These are phyloP conservation scores for Platalea minor DNA, from an alignment of 2,797 vertebrate genomes.

Conservation along the genomic window DNA sequence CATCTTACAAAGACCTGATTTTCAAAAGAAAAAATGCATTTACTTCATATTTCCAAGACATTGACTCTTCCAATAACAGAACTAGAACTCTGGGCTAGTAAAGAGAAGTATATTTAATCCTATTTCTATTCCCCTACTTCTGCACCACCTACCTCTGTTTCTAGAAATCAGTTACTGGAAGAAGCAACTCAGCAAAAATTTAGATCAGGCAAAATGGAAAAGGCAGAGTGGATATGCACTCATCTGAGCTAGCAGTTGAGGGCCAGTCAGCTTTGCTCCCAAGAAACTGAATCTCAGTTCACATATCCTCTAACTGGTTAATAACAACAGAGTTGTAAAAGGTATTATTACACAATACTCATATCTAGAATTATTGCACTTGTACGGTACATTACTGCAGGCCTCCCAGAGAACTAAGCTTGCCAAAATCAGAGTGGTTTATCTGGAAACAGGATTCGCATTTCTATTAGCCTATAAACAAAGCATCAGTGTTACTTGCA, in stretches of 20 bases:
- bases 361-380: background rate
- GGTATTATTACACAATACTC: background rate
- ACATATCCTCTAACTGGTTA: background rate
- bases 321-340: background rate
- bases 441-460: background rate
- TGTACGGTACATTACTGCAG: background rate
- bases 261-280: background rate
- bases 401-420: background rate
- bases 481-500: background rate
- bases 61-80: background rate
- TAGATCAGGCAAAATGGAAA: background rate
- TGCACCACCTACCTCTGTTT: background rate
- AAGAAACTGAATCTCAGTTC: background rate
- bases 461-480: conserved; percentile 17
- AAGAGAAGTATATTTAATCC: background rate
- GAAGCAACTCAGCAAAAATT: background rate
- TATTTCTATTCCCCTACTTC: background rate
- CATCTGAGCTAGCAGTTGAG: background rate
- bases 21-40: background rate
- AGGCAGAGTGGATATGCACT: background rate
- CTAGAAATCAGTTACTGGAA: background rate
- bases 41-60: background rate
- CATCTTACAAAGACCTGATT: background rate
- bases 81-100: background rate
- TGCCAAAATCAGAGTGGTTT: background rate